These are phyloP conservation scores for Parus major DNA, from an alignment of 2,113 vertebrate species.

Conservation along the genomic window DNA sequence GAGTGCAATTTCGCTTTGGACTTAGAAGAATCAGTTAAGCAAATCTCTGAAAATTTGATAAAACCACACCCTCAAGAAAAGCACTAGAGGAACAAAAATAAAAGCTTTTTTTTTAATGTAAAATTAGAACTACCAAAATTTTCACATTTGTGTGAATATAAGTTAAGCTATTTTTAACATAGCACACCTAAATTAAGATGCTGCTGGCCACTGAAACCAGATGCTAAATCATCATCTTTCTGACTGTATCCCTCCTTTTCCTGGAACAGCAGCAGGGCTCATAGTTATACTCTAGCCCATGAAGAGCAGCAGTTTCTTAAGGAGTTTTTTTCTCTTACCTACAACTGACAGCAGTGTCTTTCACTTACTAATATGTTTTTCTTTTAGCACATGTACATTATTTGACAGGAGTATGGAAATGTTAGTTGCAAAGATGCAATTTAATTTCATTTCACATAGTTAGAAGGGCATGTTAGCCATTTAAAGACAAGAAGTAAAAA, in stretches of 20 bases:
- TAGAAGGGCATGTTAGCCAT: background rate
- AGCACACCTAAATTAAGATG: background rate
- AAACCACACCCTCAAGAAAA: background rate
- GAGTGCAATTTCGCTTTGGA: background rate
- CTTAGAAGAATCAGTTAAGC: background rate
- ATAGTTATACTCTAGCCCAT: background rate
- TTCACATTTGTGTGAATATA: background rate
- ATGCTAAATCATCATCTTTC: background rate
- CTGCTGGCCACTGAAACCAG: background rate
- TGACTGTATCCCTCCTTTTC: background rate
- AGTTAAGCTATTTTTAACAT: background rate
- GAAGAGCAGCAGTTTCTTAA: background rate
- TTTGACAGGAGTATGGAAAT: background rate
- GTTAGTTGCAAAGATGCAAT: background rate
- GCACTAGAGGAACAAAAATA: background rate
- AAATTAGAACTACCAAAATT: background rate
- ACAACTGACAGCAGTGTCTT: background rate
- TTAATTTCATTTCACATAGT: background rate
- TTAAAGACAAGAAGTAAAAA: constrained; percentile 13
- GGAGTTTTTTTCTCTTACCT: background rate
- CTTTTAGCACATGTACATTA: background rate
- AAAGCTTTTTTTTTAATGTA: background rate
- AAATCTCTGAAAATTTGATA: background rate
- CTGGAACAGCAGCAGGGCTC: background rate
- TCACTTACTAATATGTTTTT: background rate